A percentile compares a stretch with the other conserved stretches of the same genome.
phyloP scores from a whole-genome alignment of 1,140 invertebrate genomes.

The Daktulosphaira vitifoliae region DNA sequence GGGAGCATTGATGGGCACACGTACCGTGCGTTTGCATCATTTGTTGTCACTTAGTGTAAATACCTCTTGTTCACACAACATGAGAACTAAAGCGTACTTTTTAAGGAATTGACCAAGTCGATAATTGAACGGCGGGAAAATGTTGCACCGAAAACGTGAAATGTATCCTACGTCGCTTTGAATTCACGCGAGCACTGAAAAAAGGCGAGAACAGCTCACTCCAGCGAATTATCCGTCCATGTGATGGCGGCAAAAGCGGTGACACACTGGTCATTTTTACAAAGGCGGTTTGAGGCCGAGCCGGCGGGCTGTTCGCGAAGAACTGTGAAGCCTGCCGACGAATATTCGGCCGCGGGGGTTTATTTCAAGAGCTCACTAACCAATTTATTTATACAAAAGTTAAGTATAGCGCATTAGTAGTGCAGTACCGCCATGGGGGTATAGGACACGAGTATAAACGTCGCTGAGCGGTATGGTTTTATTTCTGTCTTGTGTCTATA shows the following conservation, averaged over 20 bases:
- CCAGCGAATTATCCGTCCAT: no score
- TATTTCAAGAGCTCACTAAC: slow-evolving; percentile 30
- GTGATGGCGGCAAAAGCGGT: no score
- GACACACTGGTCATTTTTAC: no score
- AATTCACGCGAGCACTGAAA: not conserved
- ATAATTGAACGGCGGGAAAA: no score
- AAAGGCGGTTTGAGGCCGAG: slow-evolving; percentile 1
- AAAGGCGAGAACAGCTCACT: not conserved
- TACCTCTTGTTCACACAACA: no score
- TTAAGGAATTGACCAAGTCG: no score
- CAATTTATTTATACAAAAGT: slow-evolving; percentile 33
- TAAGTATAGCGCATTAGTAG: slow-evolving; percentile 25
- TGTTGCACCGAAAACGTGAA: no score
- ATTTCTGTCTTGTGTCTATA: slow-evolving; percentile 6
- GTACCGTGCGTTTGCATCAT: no score
- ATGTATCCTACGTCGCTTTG: no score
- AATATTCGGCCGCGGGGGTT: slow-evolving; percentile 27
- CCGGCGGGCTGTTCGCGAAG: slow-evolving; percentile 22
- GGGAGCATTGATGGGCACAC: no score
- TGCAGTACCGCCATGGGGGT: slow-evolving; percentile 22
- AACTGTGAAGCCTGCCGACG: slow-evolving; percentile 8
- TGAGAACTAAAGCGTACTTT: no score
- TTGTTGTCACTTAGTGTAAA: no score
- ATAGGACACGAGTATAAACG: slow-evolving; percentile 23
- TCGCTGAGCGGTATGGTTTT: slow-evolving; percentile 18